Base-by-base conservation (phyloP, 1,140 invertebrate genomes). In the Polyergus mexicanus region DNA sequence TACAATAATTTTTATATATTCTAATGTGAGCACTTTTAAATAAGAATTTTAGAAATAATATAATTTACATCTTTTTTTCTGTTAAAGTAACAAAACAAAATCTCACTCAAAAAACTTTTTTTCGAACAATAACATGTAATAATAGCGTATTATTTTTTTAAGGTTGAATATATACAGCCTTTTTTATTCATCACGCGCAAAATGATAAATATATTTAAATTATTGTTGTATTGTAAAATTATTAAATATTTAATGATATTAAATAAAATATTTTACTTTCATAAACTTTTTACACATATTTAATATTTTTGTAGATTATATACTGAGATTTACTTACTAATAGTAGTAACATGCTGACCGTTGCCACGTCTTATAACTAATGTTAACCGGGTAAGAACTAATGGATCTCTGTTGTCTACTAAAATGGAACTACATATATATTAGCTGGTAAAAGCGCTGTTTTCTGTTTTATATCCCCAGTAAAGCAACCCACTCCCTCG, bases 391-490 rank as follows among this genome's bases (percentile, higher is more conserved):
- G 16, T 22, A 28, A 69, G 62, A 84, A 38, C 51, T 22, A 19
- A 44, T 22, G 66, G 25, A 62, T 72, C 72, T 78, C 25, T 56
- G 44, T 22, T 68, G 76, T 60, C 60, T 35, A 60, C 56, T 32
- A 85, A 90, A 87, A 86, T 68, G 58, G 25, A 85, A 90, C 89
- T 69, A 77, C 76, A 88, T 81, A 85, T 58, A 86, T 88, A 90
- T 86, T 90, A 88, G 66, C 65, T 74, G 25, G 81, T 10, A 74
- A 88, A 86, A 90, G 85, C 87, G 84, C 83, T 89, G 63, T 88
- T 91, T 92, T 92, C 91, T 75, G 89, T 94, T 94, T 94, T 94
- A 94, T 94, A 94, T 89, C 89, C 89, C 88, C 81, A 84, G 86
- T 66, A 89, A 88, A 84, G 86, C 69, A 89, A 89, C 90, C 94